Conservation (phyloP, 1,140 invertebrate species). For the Trichonephila inaurata region DNA sequence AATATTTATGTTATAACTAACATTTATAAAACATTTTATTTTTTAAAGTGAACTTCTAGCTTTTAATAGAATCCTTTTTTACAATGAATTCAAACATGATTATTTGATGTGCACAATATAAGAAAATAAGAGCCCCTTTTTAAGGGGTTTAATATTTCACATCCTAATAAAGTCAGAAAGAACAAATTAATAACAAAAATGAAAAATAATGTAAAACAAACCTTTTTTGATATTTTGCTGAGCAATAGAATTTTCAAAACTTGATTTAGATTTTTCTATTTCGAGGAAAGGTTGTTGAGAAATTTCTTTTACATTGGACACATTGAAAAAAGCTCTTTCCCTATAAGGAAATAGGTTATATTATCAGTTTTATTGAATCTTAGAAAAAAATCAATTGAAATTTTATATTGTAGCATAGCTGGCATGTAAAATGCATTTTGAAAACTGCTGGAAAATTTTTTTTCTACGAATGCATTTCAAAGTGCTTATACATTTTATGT, state of each 20-base stretch:
- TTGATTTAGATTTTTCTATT: conserved; percentile 51
- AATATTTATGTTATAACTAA: too few relatives aligned
- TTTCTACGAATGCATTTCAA: too few relatives aligned
- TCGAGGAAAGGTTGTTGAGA: conserved; percentile 34
- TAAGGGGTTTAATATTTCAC: too few relatives aligned
- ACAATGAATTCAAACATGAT: too few relatives aligned
- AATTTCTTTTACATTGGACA: conserved; percentile 31
- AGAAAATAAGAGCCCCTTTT: too few relatives aligned
- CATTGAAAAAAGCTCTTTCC: conserved; percentile 30
- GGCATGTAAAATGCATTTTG: not conserved
- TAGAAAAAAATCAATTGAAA: not conserved
- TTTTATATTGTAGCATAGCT: not conserved
- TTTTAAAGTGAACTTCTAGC: too few relatives aligned
- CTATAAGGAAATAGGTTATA: conserved; percentile 9
- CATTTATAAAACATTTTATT: too few relatives aligned
- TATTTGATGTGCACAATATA: too few relatives aligned
- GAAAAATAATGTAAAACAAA: not conserved
- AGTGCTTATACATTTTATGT: too few relatives aligned
- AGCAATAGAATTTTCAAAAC: conserved; percentile 70
- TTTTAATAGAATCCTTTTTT: too few relatives aligned
- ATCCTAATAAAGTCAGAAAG: too few relatives aligned
- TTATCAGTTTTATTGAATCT: not conserved
- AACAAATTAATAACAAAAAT: not conserved
- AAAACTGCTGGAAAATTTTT: too few relatives aligned
- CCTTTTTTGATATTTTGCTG: conserved; percentile 60